A percentile compares a stretch with the other conserved stretches of the same genome.
Evolutionary conservation across 2,888 invertebrate genomes (phyloP).

Genomic region (Patella ulyssiponensis): DNA sequence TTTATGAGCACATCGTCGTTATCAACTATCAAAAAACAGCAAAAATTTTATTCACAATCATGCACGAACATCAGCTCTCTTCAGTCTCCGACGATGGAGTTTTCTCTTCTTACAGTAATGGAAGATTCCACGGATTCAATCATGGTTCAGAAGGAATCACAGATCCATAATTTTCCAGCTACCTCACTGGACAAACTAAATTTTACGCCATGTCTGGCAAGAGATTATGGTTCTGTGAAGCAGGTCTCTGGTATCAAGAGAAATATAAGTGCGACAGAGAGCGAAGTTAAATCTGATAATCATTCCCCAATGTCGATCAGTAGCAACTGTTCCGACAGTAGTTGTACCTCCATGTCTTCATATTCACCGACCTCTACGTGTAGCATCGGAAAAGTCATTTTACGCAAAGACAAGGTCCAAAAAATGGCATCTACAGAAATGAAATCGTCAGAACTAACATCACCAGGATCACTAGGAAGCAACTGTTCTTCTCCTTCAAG

Average conservation of each 20-base stretch:
- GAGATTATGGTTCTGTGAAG: slow-evolving; percentile 37
- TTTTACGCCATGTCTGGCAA: slow-evolving; percentile 69
- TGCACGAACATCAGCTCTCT: slow-evolving; percentile 31
- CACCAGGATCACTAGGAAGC: slow-evolving; percentile 33
- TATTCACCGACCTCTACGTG: neutral
- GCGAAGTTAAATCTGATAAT: slow-evolving; percentile 30
- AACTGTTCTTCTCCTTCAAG: slow-evolving; percentile 29
- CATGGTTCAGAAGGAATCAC: slow-evolving; percentile 37
- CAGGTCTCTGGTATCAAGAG: slow-evolving; percentile 26
- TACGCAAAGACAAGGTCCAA: slow-evolving; percentile 5
- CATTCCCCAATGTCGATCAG: slow-evolving; percentile 43
- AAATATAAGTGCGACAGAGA: slow-evolving; percentile 28
- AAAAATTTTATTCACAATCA: neutral
- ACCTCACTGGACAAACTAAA: slow-evolving; percentile 69
- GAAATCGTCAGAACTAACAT: slow-evolving; percentile 42
- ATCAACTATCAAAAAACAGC: neutral
- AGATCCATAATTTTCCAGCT: slow-evolving; percentile 60
- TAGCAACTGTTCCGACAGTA: slow-evolving; percentile 39
- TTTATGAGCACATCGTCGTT: neutral
- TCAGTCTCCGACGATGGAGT: slow-evolving; percentile 72
- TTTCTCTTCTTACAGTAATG: slow-evolving; percentile 66
- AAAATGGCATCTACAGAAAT: slow-evolving; percentile 25
- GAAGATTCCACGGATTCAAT: slow-evolving; percentile 33
- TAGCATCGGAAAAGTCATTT: slow-evolving; percentile 5
- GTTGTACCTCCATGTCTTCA: slow-evolving; percentile 31